Conservation (phyloP, 1,140 invertebrate species). For the Lepidotrigona ventralis region DNA sequence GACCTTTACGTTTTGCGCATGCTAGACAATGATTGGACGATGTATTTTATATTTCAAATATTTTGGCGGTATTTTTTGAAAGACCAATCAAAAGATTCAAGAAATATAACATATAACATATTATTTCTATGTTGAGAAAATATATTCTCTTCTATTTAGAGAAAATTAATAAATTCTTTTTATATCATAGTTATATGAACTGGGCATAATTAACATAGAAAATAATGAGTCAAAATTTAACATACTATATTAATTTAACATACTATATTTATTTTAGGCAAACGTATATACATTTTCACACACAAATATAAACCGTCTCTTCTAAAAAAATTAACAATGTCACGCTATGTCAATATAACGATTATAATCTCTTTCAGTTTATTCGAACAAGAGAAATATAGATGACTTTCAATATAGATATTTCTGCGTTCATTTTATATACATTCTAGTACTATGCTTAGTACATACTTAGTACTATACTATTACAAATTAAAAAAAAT, state of each 20-base stretch:
- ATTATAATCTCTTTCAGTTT: constrained; percentile 32
- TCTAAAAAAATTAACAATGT: constrained; percentile 46
- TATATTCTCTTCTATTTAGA: too few relatives aligned
- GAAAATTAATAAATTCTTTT: neutral
- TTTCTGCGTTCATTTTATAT: constrained; percentile 4
- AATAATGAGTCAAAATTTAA: constrained; percentile 1
- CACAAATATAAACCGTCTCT: constrained; percentile 53
- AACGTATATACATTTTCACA: constrained; percentile 40
- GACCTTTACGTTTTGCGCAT: neutral
- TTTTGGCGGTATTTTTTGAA: neutral
- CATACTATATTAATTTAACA: constrained; percentile 45
- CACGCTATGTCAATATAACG: constrained; percentile 20
- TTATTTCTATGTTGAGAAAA: too few relatives aligned
- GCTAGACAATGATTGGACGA: neutral
- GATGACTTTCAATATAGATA: neutral
- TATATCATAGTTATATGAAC: neutral
- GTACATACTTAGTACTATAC: too few relatives aligned
- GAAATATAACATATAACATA: neutral
- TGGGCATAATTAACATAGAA: neutral
- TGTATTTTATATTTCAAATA: neutral
- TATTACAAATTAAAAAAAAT: too few relatives aligned
- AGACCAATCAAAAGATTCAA: neutral
- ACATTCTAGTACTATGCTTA: neutral
- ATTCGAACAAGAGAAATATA: constrained; percentile 29
- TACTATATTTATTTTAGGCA: constrained; percentile 44